Conservation (phyloP, 2,888 invertebrate genomes). For the Heliconius charithonia region DNA sequence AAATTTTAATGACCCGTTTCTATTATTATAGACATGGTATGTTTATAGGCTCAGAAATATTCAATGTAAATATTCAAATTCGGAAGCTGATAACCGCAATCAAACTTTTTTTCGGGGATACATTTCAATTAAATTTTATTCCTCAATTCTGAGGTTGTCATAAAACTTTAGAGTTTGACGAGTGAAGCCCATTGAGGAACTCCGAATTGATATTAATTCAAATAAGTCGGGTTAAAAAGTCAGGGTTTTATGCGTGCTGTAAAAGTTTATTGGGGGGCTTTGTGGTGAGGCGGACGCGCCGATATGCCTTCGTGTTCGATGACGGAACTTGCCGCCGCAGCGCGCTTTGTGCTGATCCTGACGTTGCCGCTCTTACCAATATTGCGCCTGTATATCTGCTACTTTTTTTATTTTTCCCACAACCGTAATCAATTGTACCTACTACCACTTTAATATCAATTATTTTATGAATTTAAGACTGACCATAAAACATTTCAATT, state of each 20-base stretch:
- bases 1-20: slow-evolving; percentile 22
- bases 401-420: slow-evolving; percentile 25
- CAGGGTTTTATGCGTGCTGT: slow-evolving; percentile 82
- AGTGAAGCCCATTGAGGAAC: slow-evolving; percentile 84
- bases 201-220: slow-evolving; percentile 84
- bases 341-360: slow-evolving; percentile 46
- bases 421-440: not conserved
- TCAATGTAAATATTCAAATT: slow-evolving; percentile 83
- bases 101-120: slow-evolving; percentile 77
- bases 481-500: not conserved
- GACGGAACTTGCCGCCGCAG: slow-evolving; percentile 63
- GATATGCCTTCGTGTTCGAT: slow-evolving; percentile 68
- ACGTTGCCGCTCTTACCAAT: slow-evolving; percentile 28
- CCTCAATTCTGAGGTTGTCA: slow-evolving; percentile 80
- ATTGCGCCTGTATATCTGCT: slow-evolving; percentile 32
- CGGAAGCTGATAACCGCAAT: slow-evolving; percentile 83
- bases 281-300: slow-evolving; percentile 82
- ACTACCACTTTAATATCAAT: slow-evolving; percentile 5
- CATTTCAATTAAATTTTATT: slow-evolving; percentile 84
- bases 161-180: slow-evolving; percentile 83
- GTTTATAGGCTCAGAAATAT: slow-evolving; percentile 59
- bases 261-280: slow-evolving; percentile 83
- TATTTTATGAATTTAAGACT: slow-evolving; percentile 1
- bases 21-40: slow-evolving; percentile 45
- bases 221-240: slow-evolving; percentile 84